Evolutionary conservation across 1,140 invertebrate genomes (phyloP), one percentile per base, ranked within the genome.

Genomic region (Coenobita brevimanus): DNA sequence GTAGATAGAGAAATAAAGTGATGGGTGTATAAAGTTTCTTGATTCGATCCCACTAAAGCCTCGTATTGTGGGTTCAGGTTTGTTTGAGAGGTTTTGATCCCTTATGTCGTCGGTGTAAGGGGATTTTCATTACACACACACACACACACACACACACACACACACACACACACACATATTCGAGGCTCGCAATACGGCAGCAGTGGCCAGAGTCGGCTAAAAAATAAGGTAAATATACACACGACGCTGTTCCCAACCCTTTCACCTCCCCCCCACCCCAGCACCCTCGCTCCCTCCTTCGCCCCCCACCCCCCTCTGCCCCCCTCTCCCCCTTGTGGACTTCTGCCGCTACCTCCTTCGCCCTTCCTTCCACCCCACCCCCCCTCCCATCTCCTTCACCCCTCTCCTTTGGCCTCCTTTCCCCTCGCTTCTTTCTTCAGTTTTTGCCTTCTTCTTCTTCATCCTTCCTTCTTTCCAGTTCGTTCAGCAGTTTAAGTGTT

Each of bases 101-200:
- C n/a, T n/a, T n/a, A n/a, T n/a, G n/a, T n/a, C n/a, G n/a, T n/a
- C n/a, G n/a, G n/a, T n/a, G n/a, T n/a, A n/a, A n/a, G n/a, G n/a
- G n/a, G n/a, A n/a, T n/a, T n/a, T n/a, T n/a, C n/a, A n/a, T n/a
- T n/a, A n/a, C n/a, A n/a, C 54, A 57, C 13, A n/a, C 54, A 57
- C 54, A 57, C 13, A 57, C 13, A 10, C 54, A 57, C 10, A 57
- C 54, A 13, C 10, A 57, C 13, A 75, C 46, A 57, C 43, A 27
- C 27, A 30, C 76, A 57, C 54, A 57, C 76, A 57, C 54, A 57
- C 76, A 41, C 41, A 79, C 75, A 79, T 46, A 79, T 50, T 50
- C 46, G 46, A 50, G 46, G 46, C 6, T 8, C 75, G 21, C 41
- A 38, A n/a, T 36, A 33, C 21, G 21, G 36, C 62, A 82, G 57